Evolutionary conservation across 2,113 vertebrate species (phyloP).

Genomic region (Mionectes macconnelli): DNA sequence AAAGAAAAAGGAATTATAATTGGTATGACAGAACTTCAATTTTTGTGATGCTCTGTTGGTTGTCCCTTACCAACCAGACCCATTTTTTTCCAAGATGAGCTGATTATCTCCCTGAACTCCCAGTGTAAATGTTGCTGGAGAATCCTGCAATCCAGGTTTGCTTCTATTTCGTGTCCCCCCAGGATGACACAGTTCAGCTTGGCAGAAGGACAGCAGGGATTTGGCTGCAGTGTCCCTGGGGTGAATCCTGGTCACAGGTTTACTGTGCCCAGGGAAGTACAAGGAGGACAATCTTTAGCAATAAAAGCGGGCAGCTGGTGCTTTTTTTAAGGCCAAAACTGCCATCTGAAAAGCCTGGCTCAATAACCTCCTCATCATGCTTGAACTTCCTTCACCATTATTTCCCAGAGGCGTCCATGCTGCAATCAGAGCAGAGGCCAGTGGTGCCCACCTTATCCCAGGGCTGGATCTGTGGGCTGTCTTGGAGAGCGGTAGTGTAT

Average conservation of each 20-base stretch:
- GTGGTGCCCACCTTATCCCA: rapidly evolving
- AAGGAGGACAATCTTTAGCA: not conserved
- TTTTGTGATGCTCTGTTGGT: not conserved
- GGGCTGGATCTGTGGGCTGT: not conserved
- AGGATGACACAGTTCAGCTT: not conserved
- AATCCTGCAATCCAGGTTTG: not conserved
- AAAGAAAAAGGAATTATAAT: not conserved
- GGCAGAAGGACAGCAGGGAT: not conserved
- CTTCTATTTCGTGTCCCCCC: not conserved
- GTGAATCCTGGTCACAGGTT: not conserved
- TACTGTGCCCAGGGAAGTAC: not conserved
- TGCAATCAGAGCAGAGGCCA: not conserved
- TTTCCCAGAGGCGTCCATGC: rapidly evolving
- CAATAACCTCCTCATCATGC: not conserved
- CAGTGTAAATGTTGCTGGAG: not conserved
- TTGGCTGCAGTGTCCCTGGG: not conserved
- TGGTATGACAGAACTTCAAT: not conserved
- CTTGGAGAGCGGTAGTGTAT: rapidly evolving
- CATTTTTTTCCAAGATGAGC: not conserved
- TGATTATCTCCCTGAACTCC: not conserved
- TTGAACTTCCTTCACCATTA: not conserved
- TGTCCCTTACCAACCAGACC: not conserved
- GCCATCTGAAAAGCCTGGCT: not conserved
- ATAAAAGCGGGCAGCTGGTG: not conserved
- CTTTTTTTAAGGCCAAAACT: not conserved